Evolutionary conservation across 2,797 vertebrate species (phyloP).

Genomic region (Vireo griseus): DNA sequence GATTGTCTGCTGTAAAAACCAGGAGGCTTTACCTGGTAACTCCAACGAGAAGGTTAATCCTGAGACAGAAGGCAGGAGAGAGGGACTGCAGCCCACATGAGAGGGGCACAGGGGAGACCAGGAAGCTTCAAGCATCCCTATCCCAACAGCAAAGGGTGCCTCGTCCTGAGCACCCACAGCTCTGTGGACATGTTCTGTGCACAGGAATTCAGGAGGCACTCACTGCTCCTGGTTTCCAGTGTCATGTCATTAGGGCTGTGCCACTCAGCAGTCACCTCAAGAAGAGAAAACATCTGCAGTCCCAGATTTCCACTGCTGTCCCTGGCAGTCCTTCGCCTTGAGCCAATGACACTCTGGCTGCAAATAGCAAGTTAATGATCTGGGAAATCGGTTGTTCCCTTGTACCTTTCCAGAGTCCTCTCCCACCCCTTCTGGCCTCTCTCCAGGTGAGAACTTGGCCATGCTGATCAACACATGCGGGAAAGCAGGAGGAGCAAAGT

Average conservation of each 20-base stretch:
- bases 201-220: background rate
- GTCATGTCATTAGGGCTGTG: background rate
- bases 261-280: background rate
- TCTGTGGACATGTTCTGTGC: accelerated
- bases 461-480: background rate
- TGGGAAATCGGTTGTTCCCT: background rate
- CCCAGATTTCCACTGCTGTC: background rate
- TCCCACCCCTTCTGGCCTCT: background rate
- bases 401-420: background rate
- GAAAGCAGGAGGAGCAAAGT: background rate
- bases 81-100: background rate
- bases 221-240: background rate
- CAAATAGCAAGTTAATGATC: slow-evolving; percentile 20
- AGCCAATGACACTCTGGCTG: background rate
- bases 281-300: background rate
- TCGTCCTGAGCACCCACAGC: background rate
- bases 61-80: background rate
- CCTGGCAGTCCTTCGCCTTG: background rate
- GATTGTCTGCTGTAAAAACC: background rate
- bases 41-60: background rate
- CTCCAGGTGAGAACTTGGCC: background rate
- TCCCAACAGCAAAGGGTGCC: background rate
- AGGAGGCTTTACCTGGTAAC: background rate
- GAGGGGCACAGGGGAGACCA: background rate
- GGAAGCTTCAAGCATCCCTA: background rate